Conservation (phyloP, 2,113 vertebrate genomes). For the Nanorana parkeri region DNA sequence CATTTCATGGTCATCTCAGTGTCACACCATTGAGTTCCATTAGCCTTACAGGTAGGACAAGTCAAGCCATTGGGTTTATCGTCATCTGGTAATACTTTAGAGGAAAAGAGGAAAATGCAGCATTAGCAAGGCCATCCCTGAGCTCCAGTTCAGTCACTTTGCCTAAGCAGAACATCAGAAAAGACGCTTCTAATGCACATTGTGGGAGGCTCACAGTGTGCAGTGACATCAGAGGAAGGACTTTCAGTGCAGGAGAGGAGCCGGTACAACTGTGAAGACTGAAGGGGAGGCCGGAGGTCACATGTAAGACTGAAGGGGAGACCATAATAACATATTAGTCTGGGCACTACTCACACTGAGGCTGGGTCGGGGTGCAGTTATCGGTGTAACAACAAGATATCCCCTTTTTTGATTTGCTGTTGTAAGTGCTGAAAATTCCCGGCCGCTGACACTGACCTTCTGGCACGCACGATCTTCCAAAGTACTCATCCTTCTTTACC, state of each 20-base stretch:
- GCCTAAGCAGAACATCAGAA: too few relatives aligned
- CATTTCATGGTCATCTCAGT: neutral
- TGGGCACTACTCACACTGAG: conserved; percentile 7
- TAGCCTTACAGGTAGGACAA: conserved; percentile 25
- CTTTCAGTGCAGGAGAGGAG: too few relatives aligned
- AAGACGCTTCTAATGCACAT: too few relatives aligned
- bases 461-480: conserved; percentile 27
- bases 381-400: conserved; percentile 46
- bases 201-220: too few relatives aligned
- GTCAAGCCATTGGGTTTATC: neutral
- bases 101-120: neutral
- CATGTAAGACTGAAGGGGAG: too few relatives aligned
- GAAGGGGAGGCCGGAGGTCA: too few relatives aligned
- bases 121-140: too few relatives aligned
- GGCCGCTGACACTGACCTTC: conserved; percentile 14
- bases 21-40: conserved; percentile 17
- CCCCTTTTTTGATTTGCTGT: conserved; percentile 28
- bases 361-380: conserved; percentile 7
- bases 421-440: conserved; percentile 39
- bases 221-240: too few relatives aligned
- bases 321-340: neutral
- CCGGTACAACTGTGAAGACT: too few relatives aligned
- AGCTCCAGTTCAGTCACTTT: too few relatives aligned
- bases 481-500: conserved; percentile 32
- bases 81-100: conserved; percentile 18